These are phyloP conservation scores for Megalonaias nervosa DNA, from an alignment of 1,140 invertebrate species.

Conservation along the genomic window DNA sequence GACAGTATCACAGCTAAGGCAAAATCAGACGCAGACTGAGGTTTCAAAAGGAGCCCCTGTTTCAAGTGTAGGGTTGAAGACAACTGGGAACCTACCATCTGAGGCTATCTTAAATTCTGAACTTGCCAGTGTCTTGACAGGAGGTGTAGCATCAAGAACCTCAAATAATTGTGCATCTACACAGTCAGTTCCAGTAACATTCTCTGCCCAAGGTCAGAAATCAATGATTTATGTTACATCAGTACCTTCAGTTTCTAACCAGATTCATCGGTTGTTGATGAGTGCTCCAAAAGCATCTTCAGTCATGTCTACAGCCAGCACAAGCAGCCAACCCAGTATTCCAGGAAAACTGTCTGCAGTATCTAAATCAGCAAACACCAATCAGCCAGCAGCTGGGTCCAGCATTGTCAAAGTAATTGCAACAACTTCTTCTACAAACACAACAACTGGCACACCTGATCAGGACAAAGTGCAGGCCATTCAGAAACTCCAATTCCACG, in stretches of 20 bases:
- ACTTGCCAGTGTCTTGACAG: not conserved
- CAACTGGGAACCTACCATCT: too few relatives aligned
- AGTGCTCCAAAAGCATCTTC: slow-evolving; percentile 30
- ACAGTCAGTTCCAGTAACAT: too few relatives aligned
- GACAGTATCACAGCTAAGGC: too few relatives aligned
- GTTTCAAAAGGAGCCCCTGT: too few relatives aligned
- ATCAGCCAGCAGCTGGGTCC: not conserved
- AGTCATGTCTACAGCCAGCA: slow-evolving; percentile 3
- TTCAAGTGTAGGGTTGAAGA: too few relatives aligned
- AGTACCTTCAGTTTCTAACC: slow-evolving; percentile 42
- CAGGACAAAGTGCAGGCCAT: slow-evolving; percentile 47
- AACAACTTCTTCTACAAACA: not conserved
- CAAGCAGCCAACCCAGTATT: not conserved
- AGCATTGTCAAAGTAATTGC: slow-evolving; percentile 10
- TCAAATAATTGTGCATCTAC: too few relatives aligned
- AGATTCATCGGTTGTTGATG: slow-evolving; percentile 60
- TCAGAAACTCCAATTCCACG: slow-evolving; percentile 60
- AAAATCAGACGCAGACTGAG: too few relatives aligned
- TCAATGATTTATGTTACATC: slow-evolving; percentile 51
- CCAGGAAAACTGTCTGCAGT: slow-evolving; percentile 3
- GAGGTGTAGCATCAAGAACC: not conserved
- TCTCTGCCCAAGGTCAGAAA: not conserved
- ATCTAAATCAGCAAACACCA: slow-evolving; percentile 7
- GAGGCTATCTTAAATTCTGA: not conserved
- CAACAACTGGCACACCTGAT: slow-evolving; percentile 11